Percentiles rank a stretch among this genome's conserved stretches.
Evolutionary conservation across 2,797 vertebrate species (phyloP).

Genomic region (Enteromius anoplus): DNA sequence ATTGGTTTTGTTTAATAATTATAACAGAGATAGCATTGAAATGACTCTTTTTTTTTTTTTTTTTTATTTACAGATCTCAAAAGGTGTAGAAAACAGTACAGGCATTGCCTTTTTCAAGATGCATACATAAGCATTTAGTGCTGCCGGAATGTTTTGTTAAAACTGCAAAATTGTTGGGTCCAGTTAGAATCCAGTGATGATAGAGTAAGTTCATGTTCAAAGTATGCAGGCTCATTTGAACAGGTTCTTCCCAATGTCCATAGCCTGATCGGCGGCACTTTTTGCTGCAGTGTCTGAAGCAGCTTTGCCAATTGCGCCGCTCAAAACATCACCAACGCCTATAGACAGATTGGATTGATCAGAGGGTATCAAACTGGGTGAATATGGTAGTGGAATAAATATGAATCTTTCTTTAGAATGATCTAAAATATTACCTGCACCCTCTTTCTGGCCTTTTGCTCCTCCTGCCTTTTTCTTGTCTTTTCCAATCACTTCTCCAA

Average conservation of each 20-base stretch:
- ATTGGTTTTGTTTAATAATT: not conserved
- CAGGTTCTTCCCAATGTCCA: slow-evolving; percentile 39
- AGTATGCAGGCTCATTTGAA: slow-evolving; percentile 9
- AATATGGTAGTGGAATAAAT: not conserved
- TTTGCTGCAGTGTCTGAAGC: slow-evolving; percentile 30
- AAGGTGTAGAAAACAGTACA: not conserved
- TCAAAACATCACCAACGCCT: slow-evolving; percentile 42
- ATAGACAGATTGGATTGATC: not conserved
- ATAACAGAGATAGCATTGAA: not conserved
- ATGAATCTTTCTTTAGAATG: not conserved
- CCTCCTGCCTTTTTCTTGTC: not conserved
- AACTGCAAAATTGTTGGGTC: not conserved
- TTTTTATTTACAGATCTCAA: not conserved
- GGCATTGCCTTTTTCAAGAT: not conserved
- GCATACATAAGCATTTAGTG: no score
- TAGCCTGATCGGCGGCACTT: slow-evolving; percentile 18
- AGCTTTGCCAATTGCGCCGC: slow-evolving; percentile 23
- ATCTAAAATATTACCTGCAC: slow-evolving; percentile 44
- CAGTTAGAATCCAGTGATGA: not conserved
- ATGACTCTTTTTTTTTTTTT: no score
- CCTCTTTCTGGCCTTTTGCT: slow-evolving; percentile 5
- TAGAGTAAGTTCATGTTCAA: not conserved
- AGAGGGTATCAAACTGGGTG: not conserved
- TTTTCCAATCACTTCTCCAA: slow-evolving; percentile 7
- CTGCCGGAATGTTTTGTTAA: not conserved